Evolutionary conservation across 2,113 vertebrate species (phyloP).

Genomic region (Callionymus lyra): DNA sequence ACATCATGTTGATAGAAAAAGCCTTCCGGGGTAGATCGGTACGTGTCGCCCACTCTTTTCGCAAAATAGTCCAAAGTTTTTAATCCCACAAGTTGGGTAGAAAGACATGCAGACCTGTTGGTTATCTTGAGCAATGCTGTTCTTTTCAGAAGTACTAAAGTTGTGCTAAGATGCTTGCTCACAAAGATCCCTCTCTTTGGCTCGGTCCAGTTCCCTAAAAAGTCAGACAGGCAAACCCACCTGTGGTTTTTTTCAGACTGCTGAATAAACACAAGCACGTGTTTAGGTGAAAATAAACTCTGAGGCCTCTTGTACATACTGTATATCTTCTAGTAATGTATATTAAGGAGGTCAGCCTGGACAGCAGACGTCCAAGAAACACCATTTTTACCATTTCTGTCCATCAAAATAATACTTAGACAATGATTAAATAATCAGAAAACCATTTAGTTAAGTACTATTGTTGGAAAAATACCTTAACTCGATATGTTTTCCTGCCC

Average conservation of each 20-base stretch:
- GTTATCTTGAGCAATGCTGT: constrained; percentile 18
- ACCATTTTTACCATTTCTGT: too few relatives aligned
- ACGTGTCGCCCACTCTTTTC: constrained; percentile 38
- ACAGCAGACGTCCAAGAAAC: too few relatives aligned
- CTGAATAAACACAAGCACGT: constrained; percentile 58
- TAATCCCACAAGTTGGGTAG: too few relatives aligned
- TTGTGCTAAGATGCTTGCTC: constrained; percentile 2
- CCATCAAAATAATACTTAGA: too few relatives aligned
- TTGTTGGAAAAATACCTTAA: too few relatives aligned
- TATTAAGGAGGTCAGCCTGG: too few relatives aligned
- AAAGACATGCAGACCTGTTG: constrained; percentile 1
- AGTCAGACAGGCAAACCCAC: constrained; percentile 55
- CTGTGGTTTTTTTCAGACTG: constrained; percentile 64
- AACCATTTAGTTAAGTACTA: too few relatives aligned
- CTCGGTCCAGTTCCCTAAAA: constrained; percentile 28
- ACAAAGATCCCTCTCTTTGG: constrained; percentile 48
- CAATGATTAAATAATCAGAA: too few relatives aligned
- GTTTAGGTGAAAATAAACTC: constrained; percentile 45
- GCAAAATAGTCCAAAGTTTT: constrained; percentile 3
- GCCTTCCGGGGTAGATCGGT: constrained; percentile 13
- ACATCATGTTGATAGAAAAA: constrained; percentile 36
- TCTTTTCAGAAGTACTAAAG: too few relatives aligned
- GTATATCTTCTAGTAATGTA: too few relatives aligned
- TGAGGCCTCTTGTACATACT: constrained; percentile 27
- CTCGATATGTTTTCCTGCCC: too few relatives aligned